A percentile compares a stretch with the other conserved stretches of the same genome.
phyloP scores from a whole-genome alignment of 2,113 vertebrate genomes.

The Ctenodactylus gundi region DNA sequence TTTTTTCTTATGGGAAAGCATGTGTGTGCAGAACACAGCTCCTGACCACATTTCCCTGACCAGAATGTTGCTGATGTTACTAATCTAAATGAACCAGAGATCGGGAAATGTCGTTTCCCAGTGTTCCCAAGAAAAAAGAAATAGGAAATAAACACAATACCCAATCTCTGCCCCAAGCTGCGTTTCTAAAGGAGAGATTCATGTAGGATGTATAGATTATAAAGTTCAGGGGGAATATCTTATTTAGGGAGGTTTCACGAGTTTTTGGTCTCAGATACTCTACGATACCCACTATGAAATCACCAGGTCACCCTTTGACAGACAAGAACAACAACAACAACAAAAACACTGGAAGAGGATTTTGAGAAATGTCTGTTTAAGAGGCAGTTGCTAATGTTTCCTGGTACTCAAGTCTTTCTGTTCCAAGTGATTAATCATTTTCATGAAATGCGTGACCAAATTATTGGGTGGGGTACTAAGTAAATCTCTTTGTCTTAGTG shows the following conservation, averaged over 20 bases:
- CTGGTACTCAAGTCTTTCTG: not conserved
- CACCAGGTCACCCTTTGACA: not conserved
- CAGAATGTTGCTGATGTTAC: not conserved
- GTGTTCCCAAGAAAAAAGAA: not conserved
- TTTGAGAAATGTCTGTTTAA: not conserved
- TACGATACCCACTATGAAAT: not conserved
- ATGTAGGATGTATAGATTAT: not conserved
- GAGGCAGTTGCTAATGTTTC: not conserved
- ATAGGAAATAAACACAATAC: not conserved
- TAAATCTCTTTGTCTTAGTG: not conserved
- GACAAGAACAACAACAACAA: not conserved
- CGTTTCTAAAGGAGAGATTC: not conserved
- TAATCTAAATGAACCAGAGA: not conserved
- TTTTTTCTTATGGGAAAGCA: not conserved
- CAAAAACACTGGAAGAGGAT: not conserved
- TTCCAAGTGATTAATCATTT: not conserved
- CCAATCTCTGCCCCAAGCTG: not conserved
- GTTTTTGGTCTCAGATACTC: not conserved
- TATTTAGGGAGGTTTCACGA: slow-evolving; percentile 12
- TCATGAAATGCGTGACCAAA: not conserved
- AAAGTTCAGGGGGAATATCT: not conserved
- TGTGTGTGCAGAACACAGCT: not conserved
- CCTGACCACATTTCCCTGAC: not conserved
- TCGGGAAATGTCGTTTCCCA: slow-evolving; percentile 7
- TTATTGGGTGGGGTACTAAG: not conserved